Evolutionary conservation across 2,113 vertebrate species (phyloP), one percentile per base, ranked within the genome.

Genomic region (Orientallactaga bullata): DNA sequence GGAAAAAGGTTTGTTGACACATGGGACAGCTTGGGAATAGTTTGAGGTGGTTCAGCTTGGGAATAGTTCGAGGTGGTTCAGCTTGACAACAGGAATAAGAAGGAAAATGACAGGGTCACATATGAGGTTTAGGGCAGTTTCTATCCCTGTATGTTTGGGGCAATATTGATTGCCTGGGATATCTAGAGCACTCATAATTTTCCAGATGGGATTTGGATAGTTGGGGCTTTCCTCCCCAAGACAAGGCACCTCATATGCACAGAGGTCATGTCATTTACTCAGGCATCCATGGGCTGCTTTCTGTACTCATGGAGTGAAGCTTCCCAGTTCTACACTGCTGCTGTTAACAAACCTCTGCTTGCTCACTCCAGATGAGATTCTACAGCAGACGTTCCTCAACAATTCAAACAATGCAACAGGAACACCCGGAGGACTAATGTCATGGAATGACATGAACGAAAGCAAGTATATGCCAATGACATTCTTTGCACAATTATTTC

Each of bases 361-460:
- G 61, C 71, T 85, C 72, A 12, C 63, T 37, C 1, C n/a, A 91
- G 90, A 91, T 78, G 72, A 91, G 12, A 91, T 77, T 37, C 26
- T 77, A 28, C 89, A 66, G 61, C 71, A 91, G 61, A 13, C 55
- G 61, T 77, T 51, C 58, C 28, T 61, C 63, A 55, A 35, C 4
- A 23, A 39, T 55, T 2, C 20, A 1, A 23, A 84, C 26, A 68
- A 58, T 18, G 88, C 58, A 58, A 11, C 58, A 24, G 21, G 15
- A 37, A 66, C 72, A 21, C 23, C 79, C 71, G 86, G 5, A 24
- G 39, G 35, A 63, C 28, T 61, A n/a, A 2, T 30, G 30, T 24
- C 71, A 32, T 12, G 61, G n/a, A 55, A 15, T 39, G n/a, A 77
- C 15, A 13, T 10, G n/a, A 66, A 68, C 42, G 81, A 91, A 91